These are phyloP conservation scores for Sander lucioperca DNA, from an alignment of 2,113 vertebrate genomes.

Conservation along the genomic window DNA sequence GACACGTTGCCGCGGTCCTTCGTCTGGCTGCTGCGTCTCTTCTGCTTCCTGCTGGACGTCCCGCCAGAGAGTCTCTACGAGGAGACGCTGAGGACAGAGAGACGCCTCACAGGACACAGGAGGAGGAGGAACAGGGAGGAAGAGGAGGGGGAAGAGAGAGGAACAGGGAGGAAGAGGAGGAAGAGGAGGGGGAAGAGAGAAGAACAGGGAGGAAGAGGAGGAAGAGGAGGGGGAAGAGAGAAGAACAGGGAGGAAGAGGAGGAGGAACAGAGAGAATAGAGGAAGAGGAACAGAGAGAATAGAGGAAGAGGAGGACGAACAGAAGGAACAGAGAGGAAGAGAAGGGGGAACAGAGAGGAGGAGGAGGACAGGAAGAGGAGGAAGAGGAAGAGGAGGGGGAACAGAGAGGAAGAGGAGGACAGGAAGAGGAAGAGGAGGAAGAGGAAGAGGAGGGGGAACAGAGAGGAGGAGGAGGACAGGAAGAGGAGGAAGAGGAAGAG, in stretches of 20 bases:
- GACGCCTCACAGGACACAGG: slow-evolving; percentile 29
- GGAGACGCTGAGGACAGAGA: slow-evolving; percentile 76
- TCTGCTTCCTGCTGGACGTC: slow-evolving; percentile 80
- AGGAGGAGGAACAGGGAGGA: rapidly evolving
- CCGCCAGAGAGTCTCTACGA: slow-evolving; percentile 47
- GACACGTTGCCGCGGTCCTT: slow-evolving; percentile 71
- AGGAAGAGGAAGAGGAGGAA: too few species aligned
- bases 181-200: too few species aligned
- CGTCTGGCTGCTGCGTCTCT: slow-evolving; percentile 77
- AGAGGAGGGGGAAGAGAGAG: background rate
- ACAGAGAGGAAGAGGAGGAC: rapidly evolving
- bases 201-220: rapidly evolving
- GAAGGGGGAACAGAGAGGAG: too few species aligned
- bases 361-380: too few species aligned
- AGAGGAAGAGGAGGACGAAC: too few species aligned
- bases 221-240: too few species aligned
- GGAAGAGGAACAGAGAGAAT: rapidly evolving
- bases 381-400: too few species aligned
- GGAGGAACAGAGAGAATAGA: rapidly evolving
- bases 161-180: background rate
- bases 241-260: rapidly evolving
- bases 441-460: too few species aligned
- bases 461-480: too few species aligned
- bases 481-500: too few species aligned
- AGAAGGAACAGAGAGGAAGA: too few species aligned